Evolutionary conservation across 2,888 invertebrate genomes (phyloP), one percentile per base, ranked within the genome.

Genomic region (Bellardia bayeri): DNA sequence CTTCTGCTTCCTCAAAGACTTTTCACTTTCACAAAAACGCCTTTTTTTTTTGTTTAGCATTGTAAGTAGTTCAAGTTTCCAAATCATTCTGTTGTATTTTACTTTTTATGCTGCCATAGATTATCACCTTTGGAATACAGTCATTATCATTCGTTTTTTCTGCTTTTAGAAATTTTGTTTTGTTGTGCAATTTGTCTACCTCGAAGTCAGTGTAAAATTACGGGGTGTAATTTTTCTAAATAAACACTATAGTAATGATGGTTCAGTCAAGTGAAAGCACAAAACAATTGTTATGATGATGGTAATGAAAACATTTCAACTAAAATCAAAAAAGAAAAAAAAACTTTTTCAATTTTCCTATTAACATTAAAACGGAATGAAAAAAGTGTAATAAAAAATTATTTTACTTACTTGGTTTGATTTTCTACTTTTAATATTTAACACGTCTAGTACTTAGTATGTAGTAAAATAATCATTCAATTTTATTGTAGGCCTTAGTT

Each of bases 231-330:
- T 78, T 63, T 71, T 49, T 79, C 58, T 79, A 61, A 74, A 58
- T 49, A 66, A 79, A 51, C 56, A 85, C 69, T 71, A 40, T 42
- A 49, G 49, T 42, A 80, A 86, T 66, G 64, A 86, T 58, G 63
- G 5, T 86, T 78, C 33, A 81, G 71, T 76, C 82, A 86, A 56
- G 86, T 51, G 66, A n/a, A 80, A 86, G 86, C 86, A 80, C 79
- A 86, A 78, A 86, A 78, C 82, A 86, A 83, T 86, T 86, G 86
- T 64, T 79, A 33, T 69, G 45, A 33, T 69, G 54, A 56, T 63
- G 69, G 45, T 71, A 76, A 75, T 81, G 56, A 85, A 76, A 85
- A 76, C n/a, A 69, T 40, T 61, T 82, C 3, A 76, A 54, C 42
- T 3, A 64, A 72, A 40, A 40, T 66, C 1, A 14, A 30, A 30